Conservation (phyloP, 2,797 vertebrate genomes). For the Argyrosomus regius region DNA sequence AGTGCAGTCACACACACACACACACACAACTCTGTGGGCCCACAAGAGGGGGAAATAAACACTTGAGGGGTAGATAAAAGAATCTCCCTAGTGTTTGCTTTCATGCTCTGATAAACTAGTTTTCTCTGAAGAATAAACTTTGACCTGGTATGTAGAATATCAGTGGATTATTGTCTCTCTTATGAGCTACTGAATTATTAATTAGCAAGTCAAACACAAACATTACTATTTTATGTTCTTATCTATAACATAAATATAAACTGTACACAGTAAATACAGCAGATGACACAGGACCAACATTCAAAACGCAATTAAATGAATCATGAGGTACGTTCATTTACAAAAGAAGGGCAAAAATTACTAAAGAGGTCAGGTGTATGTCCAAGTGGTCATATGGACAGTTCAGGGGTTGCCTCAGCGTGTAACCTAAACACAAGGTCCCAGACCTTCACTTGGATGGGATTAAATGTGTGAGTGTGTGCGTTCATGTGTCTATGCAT, state of each 20-base stretch:
- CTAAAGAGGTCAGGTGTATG: constrained; percentile 34
- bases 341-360: constrained; percentile 5
- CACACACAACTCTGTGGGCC: constrained; percentile 8
- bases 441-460: constrained; percentile 50
- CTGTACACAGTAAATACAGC: not conserved
- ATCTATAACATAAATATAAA: not conserved
- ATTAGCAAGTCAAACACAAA: not conserved
- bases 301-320: not conserved
- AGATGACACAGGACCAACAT: not conserved
- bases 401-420: constrained; percentile 70
- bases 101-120: constrained; percentile 16
- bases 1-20: constrained; percentile 4
- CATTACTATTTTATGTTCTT: not conserved
- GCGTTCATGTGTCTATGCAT: constrained; percentile 19
- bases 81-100: constrained; percentile 33
- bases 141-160: constrained; percentile 12
- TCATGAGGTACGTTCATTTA: not conserved
- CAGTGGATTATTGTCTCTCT: not conserved
- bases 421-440: constrained; percentile 61
- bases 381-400: constrained; percentile 70
- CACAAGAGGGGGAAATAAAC: constrained; percentile 27
- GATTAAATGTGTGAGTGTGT: constrained; percentile 34
- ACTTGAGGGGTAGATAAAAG: constrained; percentile 28
- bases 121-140: constrained; percentile 21
- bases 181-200: constrained; percentile 25